Percentiles rank a stretch among this genome's conserved stretches.
Conservation (phyloP, 2,888 invertebrate species). For the Ptychoptera albimana region DNA sequence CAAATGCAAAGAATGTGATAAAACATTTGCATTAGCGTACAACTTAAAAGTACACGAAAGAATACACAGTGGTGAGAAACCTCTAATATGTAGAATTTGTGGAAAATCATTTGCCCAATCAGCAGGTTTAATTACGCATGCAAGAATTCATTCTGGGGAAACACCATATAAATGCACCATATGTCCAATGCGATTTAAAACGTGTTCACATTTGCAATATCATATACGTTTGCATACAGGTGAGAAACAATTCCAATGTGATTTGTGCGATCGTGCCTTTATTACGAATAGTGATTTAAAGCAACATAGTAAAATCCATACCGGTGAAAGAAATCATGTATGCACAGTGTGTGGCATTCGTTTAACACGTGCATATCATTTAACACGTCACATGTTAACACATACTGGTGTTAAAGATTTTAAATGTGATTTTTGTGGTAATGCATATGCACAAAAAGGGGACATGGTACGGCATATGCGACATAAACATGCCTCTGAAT, state of each 20-base stretch:
- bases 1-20: conserved; percentile 30
- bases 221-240: conserved; percentile 34
- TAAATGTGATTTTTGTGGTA: conserved; percentile 22
- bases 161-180: conserved; percentile 32
- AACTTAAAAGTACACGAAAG: conserved; percentile 33
- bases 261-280: conserved; percentile 30
- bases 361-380: conserved; percentile 30
- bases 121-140: conserved; percentile 31
- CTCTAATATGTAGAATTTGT: conserved; percentile 30
- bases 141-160: conserved; percentile 30
- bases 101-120: conserved; percentile 33
- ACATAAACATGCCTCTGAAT: too few relatives aligned
- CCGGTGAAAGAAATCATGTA: conserved; percentile 29
- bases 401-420: conserved; percentile 26
- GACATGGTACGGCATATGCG: neutral
- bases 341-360: conserved; percentile 31
- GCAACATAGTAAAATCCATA: conserved; percentile 30
- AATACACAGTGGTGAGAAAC: conserved; percentile 35
- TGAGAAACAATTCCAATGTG: conserved; percentile 33
- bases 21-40: conserved; percentile 31
- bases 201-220: conserved; percentile 34
- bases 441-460: conserved; percentile 4
- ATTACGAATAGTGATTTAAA: conserved; percentile 34
- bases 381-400: conserved; percentile 22
- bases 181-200: conserved; percentile 32